Evolutionary conservation across 2,888 invertebrate species (phyloP).

Genomic region (Tholera decimalis): DNA sequence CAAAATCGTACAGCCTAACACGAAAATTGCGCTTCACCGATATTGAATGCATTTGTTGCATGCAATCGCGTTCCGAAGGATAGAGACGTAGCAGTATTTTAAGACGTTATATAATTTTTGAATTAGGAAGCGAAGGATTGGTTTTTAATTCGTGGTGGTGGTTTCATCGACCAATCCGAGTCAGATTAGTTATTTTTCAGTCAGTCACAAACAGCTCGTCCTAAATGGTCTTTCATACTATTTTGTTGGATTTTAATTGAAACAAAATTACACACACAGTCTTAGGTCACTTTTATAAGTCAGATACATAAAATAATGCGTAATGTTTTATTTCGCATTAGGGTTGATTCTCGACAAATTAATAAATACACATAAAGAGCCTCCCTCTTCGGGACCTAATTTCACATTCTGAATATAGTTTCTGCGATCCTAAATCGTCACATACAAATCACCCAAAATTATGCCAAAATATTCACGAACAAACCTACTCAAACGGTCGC

Average conservation of each 20-base stretch:
- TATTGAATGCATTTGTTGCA: slow-evolving; percentile 87
- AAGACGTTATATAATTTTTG: slow-evolving; percentile 37
- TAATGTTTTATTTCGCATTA: too few relatives aligned
- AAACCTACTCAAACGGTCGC: slow-evolving; percentile 31
- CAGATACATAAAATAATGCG: too few relatives aligned
- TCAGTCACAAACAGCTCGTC: neutral
- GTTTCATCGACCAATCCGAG: neutral
- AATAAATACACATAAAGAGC: too few relatives aligned
- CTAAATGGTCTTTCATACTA: neutral
- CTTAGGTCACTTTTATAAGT: too few relatives aligned
- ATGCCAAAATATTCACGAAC: slow-evolving; percentile 42
- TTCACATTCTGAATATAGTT: neutral
- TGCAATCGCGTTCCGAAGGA: slow-evolving; percentile 77
- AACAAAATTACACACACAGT: too few relatives aligned
- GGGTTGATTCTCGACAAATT: too few relatives aligned
- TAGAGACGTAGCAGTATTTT: slow-evolving; percentile 74
- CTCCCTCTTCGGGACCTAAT: neutral
- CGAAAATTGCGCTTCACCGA: slow-evolving; percentile 86
- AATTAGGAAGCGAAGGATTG: slow-evolving; percentile 14
- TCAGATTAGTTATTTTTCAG: neutral
- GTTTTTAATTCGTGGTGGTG: slow-evolving; percentile 14
- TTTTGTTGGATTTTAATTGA: neutral
- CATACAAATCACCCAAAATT: slow-evolving; percentile 30
- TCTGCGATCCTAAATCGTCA: slow-evolving; percentile 4
- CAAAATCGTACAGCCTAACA: slow-evolving; percentile 83